Conservation (phyloP, 2,797 vertebrate species). For the Onychomys arenicola region DNA sequence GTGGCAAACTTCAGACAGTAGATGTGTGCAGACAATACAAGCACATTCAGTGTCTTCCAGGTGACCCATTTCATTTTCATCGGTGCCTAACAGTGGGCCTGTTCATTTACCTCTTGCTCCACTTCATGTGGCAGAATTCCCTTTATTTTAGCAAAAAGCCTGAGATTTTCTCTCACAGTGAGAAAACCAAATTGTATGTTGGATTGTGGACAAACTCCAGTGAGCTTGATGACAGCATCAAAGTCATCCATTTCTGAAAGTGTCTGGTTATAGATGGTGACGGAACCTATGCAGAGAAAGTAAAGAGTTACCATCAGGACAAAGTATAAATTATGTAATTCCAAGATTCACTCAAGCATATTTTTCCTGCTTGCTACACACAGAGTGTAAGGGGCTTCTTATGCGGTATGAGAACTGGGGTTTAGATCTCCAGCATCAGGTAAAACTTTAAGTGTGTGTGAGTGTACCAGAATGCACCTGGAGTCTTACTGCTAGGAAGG, state of each 20-base stretch:
- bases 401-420: background rate
- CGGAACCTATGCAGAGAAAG: constrained; percentile 86
- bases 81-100: background rate
- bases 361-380: background rate
- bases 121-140: constrained; percentile 90
- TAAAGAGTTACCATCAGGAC: background rate
- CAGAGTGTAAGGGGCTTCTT: background rate
- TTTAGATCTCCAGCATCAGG: too few relatives aligned
- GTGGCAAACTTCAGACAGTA: background rate
- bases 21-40: background rate
- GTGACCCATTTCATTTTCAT: background rate
- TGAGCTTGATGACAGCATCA: constrained; percentile 89
- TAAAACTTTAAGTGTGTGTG: background rate
- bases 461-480: background rate
- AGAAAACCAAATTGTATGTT: constrained; percentile 94
- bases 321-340: background rate
- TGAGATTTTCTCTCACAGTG: constrained; percentile 95
- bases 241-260: constrained; percentile 88
- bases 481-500: background rate
- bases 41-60: background rate
- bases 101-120: constrained; percentile 88
- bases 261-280: constrained; percentile 90
- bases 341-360: background rate
- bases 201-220: constrained; percentile 94
- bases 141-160: constrained; percentile 94